phyloP scores from a whole-genome alignment of 2,888 invertebrate species.

The Cryptus viduatorius region DNA sequence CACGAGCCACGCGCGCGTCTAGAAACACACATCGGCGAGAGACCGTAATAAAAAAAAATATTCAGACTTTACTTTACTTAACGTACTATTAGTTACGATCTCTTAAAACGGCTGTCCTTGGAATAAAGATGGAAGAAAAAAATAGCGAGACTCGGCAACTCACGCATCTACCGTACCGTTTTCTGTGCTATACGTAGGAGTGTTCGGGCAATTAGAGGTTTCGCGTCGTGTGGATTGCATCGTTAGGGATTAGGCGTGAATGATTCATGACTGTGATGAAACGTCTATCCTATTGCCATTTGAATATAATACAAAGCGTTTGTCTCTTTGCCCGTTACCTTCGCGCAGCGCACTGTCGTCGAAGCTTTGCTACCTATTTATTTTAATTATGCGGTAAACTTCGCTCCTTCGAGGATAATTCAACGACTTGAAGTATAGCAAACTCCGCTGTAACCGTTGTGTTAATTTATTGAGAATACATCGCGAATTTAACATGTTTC shows the following conservation, averaged over 20 bases:
- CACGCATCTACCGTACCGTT: background rate
- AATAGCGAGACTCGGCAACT: background rate
- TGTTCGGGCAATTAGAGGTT: constrained; percentile 56
- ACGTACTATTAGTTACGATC: constrained; percentile 17
- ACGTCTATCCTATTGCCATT: constrained; percentile 48
- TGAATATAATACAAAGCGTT: constrained; percentile 59
- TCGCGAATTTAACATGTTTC: constrained; percentile 26
- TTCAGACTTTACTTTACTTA: constrained; percentile 30
- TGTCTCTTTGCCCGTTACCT: constrained; percentile 34
- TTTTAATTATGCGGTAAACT: constrained; percentile 9
- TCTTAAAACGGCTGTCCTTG: constrained; percentile 43
- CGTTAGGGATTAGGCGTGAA: constrained; percentile 63
- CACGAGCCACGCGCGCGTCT: constrained; percentile 8
- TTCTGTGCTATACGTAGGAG: constrained; percentile 26
- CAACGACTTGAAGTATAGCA: background rate
- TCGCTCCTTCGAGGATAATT: constrained; percentile 14
- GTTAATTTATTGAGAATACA: constrained; percentile 35
- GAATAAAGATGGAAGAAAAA: constrained; percentile 36
- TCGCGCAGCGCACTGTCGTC: background rate
- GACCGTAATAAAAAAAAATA: constrained; percentile 17
- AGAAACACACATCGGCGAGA: constrained; percentile 8
- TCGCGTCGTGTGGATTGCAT: constrained; percentile 24
- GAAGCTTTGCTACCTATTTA: constrained; percentile 28
- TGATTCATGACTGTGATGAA: constrained; percentile 68
- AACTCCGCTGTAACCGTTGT: background rate